Percentiles rank a stretch among this genome's conserved stretches.
These are phyloP conservation scores for Balaenoptera acutorostrata DNA, from an alignment of 2,113 vertebrate species.

Conservation along the genomic window DNA sequence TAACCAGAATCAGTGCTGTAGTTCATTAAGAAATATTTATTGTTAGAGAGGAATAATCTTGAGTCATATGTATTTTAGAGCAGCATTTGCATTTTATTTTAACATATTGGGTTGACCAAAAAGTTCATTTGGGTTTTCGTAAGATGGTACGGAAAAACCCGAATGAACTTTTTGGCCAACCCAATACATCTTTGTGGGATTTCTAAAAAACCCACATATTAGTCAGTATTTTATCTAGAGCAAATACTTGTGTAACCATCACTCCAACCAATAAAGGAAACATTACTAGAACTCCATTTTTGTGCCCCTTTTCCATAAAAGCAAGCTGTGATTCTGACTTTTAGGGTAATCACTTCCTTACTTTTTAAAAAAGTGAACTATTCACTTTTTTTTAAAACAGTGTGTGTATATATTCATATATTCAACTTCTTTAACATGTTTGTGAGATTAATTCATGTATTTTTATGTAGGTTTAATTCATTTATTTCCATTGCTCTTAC, in stretches of 20 bases:
- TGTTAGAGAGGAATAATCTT: not conserved
- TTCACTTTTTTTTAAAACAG: not conserved
- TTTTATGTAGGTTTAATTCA: not conserved
- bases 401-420: not conserved
- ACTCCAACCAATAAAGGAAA: not conserved
- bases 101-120: not conserved
- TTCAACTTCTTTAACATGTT: not conserved
- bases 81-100: constrained; percentile 32
- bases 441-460: not conserved
- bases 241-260: not conserved
- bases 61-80: not conserved
- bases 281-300: not conserved
- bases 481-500: not conserved
- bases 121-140: no score
- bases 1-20: not conserved
- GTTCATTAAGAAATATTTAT: not conserved
- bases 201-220: not conserved
- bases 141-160: no score
- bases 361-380: not conserved
- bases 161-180: no score
- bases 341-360: not conserved
- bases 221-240: not conserved
- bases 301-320: not conserved
- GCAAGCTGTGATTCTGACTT: not conserved
- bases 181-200: not conserved